Evolutionary conservation across 2,113 vertebrate species (phyloP).

Genomic region (Xiphophorus couchianus): DNA sequence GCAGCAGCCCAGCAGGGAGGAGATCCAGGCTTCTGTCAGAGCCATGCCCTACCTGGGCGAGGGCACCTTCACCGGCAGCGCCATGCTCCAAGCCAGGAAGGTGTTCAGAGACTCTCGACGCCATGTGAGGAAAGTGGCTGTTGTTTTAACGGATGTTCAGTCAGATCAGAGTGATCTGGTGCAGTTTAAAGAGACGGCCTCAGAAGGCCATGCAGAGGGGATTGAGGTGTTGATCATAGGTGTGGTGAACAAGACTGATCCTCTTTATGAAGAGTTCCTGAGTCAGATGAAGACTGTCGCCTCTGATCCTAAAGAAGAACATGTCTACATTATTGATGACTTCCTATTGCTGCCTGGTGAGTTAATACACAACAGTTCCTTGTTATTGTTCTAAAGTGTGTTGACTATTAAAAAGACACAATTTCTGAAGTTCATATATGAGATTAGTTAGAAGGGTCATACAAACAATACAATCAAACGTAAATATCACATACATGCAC

Average conservation of each 20-base stretch:
- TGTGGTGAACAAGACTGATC: slow-evolving; percentile 79
- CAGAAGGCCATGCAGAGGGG: slow-evolving; percentile 55
- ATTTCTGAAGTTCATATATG: no score
- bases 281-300: slow-evolving; percentile 85
- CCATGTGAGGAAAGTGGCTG: slow-evolving; percentile 80
- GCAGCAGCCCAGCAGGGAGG: slow-evolving; percentile 71
- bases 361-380: slow-evolving; percentile 8
- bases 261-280: slow-evolving; percentile 76
- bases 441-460: no score
- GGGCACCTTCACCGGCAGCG: slow-evolving; percentile 86
- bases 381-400: no score
- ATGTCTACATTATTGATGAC: slow-evolving; percentile 85
- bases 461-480: no score
- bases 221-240: slow-evolving; percentile 87
- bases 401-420: no score
- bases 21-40: slow-evolving; percentile 79
- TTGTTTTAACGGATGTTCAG: slow-evolving; percentile 86
- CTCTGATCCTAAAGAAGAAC: slow-evolving; percentile 82
- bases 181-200: slow-evolving; percentile 69
- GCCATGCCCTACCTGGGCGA: slow-evolving; percentile 86
- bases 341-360: slow-evolving; percentile 85
- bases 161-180: slow-evolving; percentile 77
- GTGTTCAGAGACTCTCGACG: slow-evolving; percentile 76
- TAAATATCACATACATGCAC: no score
- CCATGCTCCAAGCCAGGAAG: slow-evolving; percentile 76